A percentile compares a stretch with the other conserved stretches of the same genome.
phyloP scores from a whole-genome alignment of 2,888 invertebrate species.

The Macrophya annulata region DNA sequence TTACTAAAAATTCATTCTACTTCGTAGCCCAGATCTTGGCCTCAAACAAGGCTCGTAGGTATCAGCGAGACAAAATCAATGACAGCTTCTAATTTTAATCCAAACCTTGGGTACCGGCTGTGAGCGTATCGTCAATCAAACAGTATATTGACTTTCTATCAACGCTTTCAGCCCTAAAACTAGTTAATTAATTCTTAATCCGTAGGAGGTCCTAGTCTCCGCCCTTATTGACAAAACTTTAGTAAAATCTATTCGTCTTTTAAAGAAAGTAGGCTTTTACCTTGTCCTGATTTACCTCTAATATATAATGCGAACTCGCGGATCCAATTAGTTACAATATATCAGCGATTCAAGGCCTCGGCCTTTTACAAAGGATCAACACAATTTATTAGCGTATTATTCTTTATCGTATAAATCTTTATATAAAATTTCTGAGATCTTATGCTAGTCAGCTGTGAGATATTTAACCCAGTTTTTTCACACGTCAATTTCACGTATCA shows the following conservation, averaged over 20 bases:
- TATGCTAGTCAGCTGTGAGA: slow-evolving; percentile 20
- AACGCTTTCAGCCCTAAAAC: neutral
- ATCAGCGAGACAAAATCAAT: slow-evolving; percentile 38
- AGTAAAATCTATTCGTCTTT: neutral
- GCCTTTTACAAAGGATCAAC: slow-evolving; percentile 19
- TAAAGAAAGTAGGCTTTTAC: neutral
- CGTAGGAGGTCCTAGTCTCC: neutral
- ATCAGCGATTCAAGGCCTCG: slow-evolving; percentile 32
- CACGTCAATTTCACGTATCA: neutral
- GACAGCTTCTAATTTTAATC: slow-evolving; percentile 42
- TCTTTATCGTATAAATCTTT: neutral
- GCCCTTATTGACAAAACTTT: neutral
- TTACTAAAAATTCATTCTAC: neutral
- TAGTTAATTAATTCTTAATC: slow-evolving; percentile 25
- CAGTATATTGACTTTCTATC: slow-evolving; percentile 36
- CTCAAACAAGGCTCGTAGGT: neutral
- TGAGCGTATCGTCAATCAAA: neutral
- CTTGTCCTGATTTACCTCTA: slow-evolving; percentile 25
- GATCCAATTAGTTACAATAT: slow-evolving; percentile 30
- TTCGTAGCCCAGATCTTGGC: neutral
- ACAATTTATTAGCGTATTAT: neutral
- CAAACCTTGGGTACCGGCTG: slow-evolving; percentile 23
- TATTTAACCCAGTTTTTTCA: neutral
- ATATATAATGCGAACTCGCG: neutral
- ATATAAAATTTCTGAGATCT: slow-evolving; percentile 2